A percentile compares a stretch with the other conserved stretches of the same genome.
These are phyloP conservation scores for Drosophila conformis DNA, from an alignment of 2,888 invertebrate genomes.

Conservation along the genomic window DNA sequence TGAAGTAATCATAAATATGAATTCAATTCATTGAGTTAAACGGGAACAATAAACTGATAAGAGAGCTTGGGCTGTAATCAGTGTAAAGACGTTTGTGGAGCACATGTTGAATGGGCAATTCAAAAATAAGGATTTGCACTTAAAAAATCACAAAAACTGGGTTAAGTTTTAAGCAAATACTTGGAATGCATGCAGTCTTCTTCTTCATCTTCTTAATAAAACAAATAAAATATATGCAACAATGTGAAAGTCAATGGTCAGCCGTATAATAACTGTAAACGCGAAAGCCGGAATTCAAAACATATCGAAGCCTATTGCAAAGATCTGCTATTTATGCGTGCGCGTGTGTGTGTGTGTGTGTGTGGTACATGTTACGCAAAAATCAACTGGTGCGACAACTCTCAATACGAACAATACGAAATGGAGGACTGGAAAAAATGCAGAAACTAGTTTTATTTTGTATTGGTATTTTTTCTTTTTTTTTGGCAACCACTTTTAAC, in stretches of 20 bases:
- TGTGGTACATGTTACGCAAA: conserved; percentile 58
- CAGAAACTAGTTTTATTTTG: conserved; percentile 66
- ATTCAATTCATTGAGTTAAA: conserved; percentile 4
- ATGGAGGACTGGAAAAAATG: conserved; percentile 37
- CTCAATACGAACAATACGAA: conserved; percentile 35
- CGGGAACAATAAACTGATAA: conserved; percentile 36
- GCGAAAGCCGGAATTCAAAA: conserved; percentile 37
- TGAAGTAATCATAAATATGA: conserved; percentile 21
- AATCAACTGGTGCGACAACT: conserved; percentile 62
- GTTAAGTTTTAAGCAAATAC: conserved; percentile 54
- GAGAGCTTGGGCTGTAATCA: conserved; percentile 18
- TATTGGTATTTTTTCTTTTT: conserved; percentile 9
- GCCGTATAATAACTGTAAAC: conserved; percentile 1
- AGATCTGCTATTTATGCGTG: conserved; percentile 36
- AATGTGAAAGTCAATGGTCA: conserved; percentile 49
- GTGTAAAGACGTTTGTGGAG: conserved; percentile 5
- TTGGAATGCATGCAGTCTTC: conserved; percentile 17
- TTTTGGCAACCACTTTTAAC: conserved; percentile 1
- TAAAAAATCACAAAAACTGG: conserved; percentile 19
- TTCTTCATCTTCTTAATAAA: background rate
- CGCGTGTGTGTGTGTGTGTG: background rate
- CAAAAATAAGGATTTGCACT: conserved; percentile 5
- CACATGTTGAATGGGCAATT: conserved; percentile 15
- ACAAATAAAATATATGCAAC: conserved; percentile 8
- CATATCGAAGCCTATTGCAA: conserved; percentile 16